Evolutionary conservation across 2,113 vertebrate species (phyloP).

Genomic region (Siniperca knerii): DNA sequence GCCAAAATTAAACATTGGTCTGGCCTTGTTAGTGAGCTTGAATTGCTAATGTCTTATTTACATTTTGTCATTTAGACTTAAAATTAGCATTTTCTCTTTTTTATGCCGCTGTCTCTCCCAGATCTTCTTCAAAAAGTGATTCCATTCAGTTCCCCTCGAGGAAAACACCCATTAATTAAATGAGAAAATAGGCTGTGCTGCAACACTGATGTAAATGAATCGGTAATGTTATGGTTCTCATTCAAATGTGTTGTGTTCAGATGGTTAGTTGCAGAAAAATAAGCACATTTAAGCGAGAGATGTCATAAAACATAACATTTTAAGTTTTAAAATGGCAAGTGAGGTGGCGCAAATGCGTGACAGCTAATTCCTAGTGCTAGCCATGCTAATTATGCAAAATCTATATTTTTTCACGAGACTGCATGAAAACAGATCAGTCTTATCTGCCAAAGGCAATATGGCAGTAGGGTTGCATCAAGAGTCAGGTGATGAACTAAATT

Average conservation of each 20-base stretch:
- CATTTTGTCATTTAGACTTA: constrained; percentile 72
- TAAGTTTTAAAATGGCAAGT: constrained; percentile 5
- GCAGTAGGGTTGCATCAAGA: constrained; percentile 35
- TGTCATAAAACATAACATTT: constrained; percentile 40
- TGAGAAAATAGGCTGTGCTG: constrained; percentile 60
- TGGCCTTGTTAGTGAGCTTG: constrained; percentile 70
- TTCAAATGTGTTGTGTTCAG: constrained; percentile 48
- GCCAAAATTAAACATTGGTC: constrained; percentile 59
- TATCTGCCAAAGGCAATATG: background rate
- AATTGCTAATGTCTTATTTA: constrained; percentile 78
- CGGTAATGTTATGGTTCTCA: constrained; percentile 58
- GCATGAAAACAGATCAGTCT: background rate
- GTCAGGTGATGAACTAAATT: constrained; percentile 19
- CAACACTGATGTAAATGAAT: constrained; percentile 70
- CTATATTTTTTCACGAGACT: constrained; percentile 11
- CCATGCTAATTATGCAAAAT: constrained; percentile 16
- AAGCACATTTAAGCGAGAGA: constrained; percentile 29
- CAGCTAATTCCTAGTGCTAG: constrained; percentile 6
- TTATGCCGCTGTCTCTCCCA: constrained; percentile 55
- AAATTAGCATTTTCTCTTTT: constrained; percentile 74
- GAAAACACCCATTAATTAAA: constrained; percentile 69
- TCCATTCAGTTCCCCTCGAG: constrained; percentile 47
- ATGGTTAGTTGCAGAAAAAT: constrained; percentile 29
- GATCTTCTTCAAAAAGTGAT: constrained; percentile 67
- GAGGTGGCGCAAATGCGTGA: constrained; percentile 33